phyloP scores from a whole-genome alignment of 2,888 invertebrate species.

The Athalia cordata region DNA sequence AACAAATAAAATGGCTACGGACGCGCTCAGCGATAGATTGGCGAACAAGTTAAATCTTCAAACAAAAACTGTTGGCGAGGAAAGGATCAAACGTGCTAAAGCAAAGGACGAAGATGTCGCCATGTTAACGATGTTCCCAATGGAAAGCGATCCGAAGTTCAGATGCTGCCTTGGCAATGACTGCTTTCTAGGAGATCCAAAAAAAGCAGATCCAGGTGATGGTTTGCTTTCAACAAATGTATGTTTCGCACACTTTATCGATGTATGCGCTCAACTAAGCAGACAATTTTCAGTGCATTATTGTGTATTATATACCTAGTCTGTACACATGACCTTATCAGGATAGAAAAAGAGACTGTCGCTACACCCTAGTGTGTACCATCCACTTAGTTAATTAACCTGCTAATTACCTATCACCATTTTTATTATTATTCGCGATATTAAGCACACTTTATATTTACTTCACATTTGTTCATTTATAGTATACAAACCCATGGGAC shows the following conservation, averaged over 20 bases:
- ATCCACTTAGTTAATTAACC: slow-evolving; percentile 57
- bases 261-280: neutral
- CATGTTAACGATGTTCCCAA: slow-evolving; percentile 89
- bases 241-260: neutral
- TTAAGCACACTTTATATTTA: slow-evolving; percentile 33
- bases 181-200: slow-evolving; percentile 86
- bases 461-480: too few species aligned
- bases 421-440: slow-evolving; percentile 19
- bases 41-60: slow-evolving; percentile 81
- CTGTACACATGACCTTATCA: slow-evolving; percentile 59
- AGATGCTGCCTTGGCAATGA: slow-evolving; percentile 85
- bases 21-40: slow-evolving; percentile 86
- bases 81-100: slow-evolving; percentile 85
- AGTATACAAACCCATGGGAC: too few species aligned
- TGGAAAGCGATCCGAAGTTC: slow-evolving; percentile 84
- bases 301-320: slow-evolving; percentile 18
- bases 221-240: slow-evolving; percentile 20
- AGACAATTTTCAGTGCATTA: slow-evolving; percentile 26
- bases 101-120: slow-evolving; percentile 92
- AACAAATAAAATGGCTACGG: slow-evolving; percentile 79
- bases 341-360: slow-evolving; percentile 54
- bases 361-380: slow-evolving; percentile 52
- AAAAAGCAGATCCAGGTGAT: slow-evolving; percentile 87
- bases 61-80: slow-evolving; percentile 88
- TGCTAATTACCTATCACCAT: slow-evolving; percentile 53